Conservation (phyloP, 2,113 vertebrate species). For the Mellivora capensis region DNA sequence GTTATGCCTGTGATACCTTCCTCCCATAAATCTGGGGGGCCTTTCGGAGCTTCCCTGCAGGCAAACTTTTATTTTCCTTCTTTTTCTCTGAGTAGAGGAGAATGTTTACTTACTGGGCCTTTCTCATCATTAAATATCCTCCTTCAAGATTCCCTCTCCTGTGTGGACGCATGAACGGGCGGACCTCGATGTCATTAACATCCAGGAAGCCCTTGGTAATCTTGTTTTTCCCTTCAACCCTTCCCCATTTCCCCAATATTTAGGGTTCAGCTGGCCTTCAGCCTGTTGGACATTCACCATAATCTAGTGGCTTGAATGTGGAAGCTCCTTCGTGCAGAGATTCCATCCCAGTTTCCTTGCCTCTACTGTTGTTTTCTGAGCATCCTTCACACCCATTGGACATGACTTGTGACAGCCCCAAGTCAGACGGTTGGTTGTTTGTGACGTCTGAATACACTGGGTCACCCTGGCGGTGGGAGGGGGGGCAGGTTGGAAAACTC, state of each 20-base stretch:
- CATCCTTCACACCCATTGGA: background rate
- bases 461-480: background rate
- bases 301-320: background rate
- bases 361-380: background rate
- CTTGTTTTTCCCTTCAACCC: background rate
- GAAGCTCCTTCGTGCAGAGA: background rate
- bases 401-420: background rate
- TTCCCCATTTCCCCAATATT: background rate
- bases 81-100: background rate
- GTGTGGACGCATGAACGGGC: rapidly evolving
- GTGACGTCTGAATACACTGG: background rate
- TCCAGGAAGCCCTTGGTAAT: background rate
- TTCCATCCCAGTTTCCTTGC: background rate
- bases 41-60: background rate
- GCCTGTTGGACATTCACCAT: background rate
- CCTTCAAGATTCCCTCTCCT: background rate
- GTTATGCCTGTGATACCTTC: background rate
- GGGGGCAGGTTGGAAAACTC: background rate
- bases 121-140: background rate
- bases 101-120: background rate
- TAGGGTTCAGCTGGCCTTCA: background rate
- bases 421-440: background rate
- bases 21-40: background rate
- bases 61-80: background rate
- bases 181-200: background rate